Percentiles rank a stretch among this genome's conserved stretches.
Evolutionary conservation across 2,113 vertebrate species (phyloP).

Genomic region (Macaca mulatta): DNA sequence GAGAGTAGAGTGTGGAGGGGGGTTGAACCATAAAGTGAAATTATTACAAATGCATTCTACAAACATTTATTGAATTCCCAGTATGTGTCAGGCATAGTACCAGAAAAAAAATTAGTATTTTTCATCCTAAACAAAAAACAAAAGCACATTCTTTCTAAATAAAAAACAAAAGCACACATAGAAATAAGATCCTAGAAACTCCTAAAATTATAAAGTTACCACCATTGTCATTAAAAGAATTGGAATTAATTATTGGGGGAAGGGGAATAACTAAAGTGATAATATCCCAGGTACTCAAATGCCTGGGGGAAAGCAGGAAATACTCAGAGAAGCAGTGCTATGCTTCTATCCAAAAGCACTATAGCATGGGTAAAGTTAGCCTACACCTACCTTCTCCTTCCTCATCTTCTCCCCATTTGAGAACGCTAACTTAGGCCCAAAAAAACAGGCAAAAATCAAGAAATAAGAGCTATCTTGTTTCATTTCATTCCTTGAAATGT

Average conservation of each 20-base stretch:
- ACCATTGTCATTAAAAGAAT: background rate
- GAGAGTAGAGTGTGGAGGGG: background rate
- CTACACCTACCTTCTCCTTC: background rate
- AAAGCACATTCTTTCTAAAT: background rate
- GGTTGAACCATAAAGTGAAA: background rate
- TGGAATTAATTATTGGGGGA: background rate
- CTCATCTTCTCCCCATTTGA: background rate
- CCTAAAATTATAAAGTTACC: background rate
- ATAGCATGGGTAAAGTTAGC: background rate
- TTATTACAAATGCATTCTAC: background rate
- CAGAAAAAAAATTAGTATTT: background rate
- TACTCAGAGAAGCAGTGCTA: background rate
- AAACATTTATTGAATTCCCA: background rate
- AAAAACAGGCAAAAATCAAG: background rate
- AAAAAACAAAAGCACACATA: background rate
- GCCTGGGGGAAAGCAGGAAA: background rate
- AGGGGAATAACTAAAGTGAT: background rate
- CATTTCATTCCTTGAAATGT: background rate
- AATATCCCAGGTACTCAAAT: background rate
- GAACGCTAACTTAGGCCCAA: background rate
- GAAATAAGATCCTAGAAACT: background rate
- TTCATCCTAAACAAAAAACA: background rate
- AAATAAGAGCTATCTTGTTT: background rate
- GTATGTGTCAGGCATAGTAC: background rate
- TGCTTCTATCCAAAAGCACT: background rate